A percentile compares a stretch with the other conserved stretches of the same genome.
Evolutionary conservation across 2,888 invertebrate species (phyloP).

Genomic region (Cyrtodaria siliqua): DNA sequence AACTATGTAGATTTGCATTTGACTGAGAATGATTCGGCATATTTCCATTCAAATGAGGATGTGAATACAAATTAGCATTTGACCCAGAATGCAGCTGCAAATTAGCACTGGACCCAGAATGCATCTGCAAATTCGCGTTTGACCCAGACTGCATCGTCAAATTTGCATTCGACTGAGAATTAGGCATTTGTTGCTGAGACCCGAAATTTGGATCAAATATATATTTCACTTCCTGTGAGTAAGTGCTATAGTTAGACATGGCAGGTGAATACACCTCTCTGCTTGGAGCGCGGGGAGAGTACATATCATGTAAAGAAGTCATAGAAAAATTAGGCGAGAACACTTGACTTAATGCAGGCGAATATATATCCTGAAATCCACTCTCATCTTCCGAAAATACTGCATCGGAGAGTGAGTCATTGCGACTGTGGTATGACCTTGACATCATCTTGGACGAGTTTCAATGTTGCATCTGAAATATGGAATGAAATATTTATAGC

Average conservation of each 20-base stretch:
- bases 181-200: neutral
- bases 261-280: conserved; percentile 67
- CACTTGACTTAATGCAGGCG: conserved; percentile 34
- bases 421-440: conserved; percentile 29
- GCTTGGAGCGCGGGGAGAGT: conserved; percentile 37
- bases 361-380: conserved; percentile 43
- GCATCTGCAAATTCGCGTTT: conserved; percentile 28
- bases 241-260: conserved; percentile 76
- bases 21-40: too few species aligned
- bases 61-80: too few species aligned
- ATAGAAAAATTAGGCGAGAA: conserved; percentile 51
- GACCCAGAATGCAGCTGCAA: too few species aligned
- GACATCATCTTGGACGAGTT: conserved; percentile 17
- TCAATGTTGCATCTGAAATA: neutral
- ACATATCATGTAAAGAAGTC: conserved; percentile 51
- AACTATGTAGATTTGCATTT: too few species aligned
- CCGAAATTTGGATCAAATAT: conserved; percentile 64
- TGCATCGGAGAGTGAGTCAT: conserved; percentile 55
- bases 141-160: conserved; percentile 37
- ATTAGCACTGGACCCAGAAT: conserved; percentile 7
- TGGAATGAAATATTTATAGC: too few species aligned
- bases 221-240: conserved; percentile 77
- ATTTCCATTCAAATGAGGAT: too few species aligned
- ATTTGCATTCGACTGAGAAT: neutral
- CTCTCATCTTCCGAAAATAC: conserved; percentile 62